Evolutionary conservation across 2,113 vertebrate genomes (phyloP).

Genomic region (Zosterops lateralis): DNA sequence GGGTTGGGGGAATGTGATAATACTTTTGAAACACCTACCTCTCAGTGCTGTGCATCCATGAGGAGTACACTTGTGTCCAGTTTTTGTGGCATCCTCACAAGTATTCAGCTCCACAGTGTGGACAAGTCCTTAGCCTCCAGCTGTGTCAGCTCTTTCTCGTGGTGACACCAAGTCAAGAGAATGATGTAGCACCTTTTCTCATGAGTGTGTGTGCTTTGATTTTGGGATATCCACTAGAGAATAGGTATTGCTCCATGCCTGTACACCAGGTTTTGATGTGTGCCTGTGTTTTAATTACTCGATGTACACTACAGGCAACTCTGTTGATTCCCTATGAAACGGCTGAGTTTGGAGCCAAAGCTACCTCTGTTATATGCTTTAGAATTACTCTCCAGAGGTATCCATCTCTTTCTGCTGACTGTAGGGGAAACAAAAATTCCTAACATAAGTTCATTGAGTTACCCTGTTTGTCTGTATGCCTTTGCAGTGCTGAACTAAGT

Average conservation of each 20-base stretch:
- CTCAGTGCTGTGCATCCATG: accelerated
- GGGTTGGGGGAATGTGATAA: neutral
- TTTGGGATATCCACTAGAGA: neutral
- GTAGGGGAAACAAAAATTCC: neutral
- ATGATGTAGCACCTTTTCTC: neutral
- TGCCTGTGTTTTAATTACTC: neutral
- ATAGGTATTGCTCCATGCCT: neutral
- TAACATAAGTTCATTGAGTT: neutral
- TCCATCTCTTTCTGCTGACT: neutral
- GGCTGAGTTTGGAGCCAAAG: neutral
- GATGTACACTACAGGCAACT: neutral
- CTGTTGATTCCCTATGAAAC: neutral
- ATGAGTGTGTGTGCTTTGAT: neutral
- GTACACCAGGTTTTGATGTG: neutral
- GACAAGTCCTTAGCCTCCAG: neutral
- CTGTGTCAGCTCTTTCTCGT: neutral
- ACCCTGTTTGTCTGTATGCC: neutral
- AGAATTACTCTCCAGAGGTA: neutral
- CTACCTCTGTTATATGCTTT: neutral
- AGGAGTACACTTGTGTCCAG: neutral
- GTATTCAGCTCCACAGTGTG: neutral
- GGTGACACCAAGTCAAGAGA: neutral
- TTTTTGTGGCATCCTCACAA: neutral
- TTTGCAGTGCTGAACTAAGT: neutral
- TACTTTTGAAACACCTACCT: neutral